phyloP scores from a whole-genome alignment of 2,888 invertebrate species.

The Alloscopus bannaensis region DNA sequence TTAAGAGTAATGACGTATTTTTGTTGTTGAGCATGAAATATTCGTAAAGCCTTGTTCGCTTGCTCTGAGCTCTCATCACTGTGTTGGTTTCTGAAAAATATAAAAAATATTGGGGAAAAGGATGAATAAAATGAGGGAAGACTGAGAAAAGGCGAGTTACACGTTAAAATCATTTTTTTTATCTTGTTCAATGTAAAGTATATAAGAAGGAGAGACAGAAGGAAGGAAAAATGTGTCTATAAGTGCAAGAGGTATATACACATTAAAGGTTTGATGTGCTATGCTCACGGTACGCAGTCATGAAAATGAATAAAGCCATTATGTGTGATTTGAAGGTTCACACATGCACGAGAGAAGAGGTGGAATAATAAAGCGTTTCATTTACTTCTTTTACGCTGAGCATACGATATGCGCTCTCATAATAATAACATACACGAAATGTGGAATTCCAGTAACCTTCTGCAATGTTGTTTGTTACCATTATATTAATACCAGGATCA shows the following conservation, averaged over 20 bases:
- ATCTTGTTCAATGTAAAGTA: constrained; percentile 30
- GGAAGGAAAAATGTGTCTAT: constrained; percentile 45
- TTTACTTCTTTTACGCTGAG: constrained; percentile 53
- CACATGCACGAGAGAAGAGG: constrained; percentile 59
- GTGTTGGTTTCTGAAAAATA: constrained; percentile 19
- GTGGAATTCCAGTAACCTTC: constrained; percentile 61
- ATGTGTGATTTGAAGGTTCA: constrained; percentile 62
- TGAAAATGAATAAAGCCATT: constrained; percentile 61
- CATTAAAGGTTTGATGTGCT: constrained; percentile 42
- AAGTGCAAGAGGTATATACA: no score
- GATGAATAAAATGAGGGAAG: constrained; percentile 21
- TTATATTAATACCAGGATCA: constrained; percentile 37
- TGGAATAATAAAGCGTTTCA: constrained; percentile 62
- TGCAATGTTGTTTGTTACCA: constrained; percentile 52
- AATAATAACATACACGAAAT: constrained; percentile 53
- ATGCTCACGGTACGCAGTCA: constrained; percentile 52
- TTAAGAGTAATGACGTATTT: constrained; percentile 31
- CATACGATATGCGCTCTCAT: constrained; percentile 12
- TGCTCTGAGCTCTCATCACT: no score
- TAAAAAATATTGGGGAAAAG: constrained; percentile 35
- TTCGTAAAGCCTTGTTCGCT: constrained; percentile 40
- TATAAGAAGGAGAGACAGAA: constrained; percentile 33
- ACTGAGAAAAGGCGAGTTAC: constrained; percentile 28
- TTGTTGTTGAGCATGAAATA: constrained; percentile 37
- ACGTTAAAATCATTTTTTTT: constrained; percentile 15